Evolutionary conservation across 1,140 invertebrate species (phyloP).

Genomic region (Pseudomyrmex dendroicus): DNA sequence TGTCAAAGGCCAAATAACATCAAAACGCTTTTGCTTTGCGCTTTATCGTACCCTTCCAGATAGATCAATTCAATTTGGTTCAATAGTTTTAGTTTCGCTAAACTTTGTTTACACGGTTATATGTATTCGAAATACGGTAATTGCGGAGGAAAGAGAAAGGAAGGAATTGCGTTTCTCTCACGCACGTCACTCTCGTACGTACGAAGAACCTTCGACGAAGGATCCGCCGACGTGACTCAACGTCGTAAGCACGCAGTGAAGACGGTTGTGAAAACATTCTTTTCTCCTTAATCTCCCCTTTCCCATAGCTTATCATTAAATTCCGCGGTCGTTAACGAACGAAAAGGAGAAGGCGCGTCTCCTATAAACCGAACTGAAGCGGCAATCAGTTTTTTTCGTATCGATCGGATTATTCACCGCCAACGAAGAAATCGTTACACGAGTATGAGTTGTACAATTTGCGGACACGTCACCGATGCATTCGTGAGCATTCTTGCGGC

Average conservation of each 20-base stretch:
- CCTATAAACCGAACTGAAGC: constrained; percentile 44
- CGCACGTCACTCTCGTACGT: constrained; percentile 47
- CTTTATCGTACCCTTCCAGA: not conserved
- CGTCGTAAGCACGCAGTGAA: constrained; percentile 58
- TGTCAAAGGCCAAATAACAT: constrained; percentile 43
- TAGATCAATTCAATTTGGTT: not conserved
- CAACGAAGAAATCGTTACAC: constrained; percentile 16
- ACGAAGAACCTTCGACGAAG: constrained; percentile 36
- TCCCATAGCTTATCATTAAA: constrained; percentile 70
- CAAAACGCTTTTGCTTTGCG: not conserved
- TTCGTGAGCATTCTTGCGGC: constrained; percentile 15
- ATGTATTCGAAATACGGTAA: not conserved
- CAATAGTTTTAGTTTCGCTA: not conserved
- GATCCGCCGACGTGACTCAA: constrained; percentile 68
- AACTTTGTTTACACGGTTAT: not conserved
- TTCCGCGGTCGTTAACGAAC: constrained; percentile 55
- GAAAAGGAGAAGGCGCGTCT: constrained; percentile 19
- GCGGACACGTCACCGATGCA: constrained; percentile 13
- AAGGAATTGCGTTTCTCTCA: constrained; percentile 25
- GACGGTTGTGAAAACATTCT: constrained; percentile 48
- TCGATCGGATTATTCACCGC: constrained; percentile 27
- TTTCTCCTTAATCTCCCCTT: constrained; percentile 42
- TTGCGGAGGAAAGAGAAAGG: constrained; percentile 29
- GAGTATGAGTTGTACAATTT: constrained; percentile 39
- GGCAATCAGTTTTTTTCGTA: constrained; percentile 28